Evolutionary conservation across 1,140 invertebrate species (phyloP), one percentile per base, ranked within the genome.

Genomic region (Helicorthomorpha holstii): DNA sequence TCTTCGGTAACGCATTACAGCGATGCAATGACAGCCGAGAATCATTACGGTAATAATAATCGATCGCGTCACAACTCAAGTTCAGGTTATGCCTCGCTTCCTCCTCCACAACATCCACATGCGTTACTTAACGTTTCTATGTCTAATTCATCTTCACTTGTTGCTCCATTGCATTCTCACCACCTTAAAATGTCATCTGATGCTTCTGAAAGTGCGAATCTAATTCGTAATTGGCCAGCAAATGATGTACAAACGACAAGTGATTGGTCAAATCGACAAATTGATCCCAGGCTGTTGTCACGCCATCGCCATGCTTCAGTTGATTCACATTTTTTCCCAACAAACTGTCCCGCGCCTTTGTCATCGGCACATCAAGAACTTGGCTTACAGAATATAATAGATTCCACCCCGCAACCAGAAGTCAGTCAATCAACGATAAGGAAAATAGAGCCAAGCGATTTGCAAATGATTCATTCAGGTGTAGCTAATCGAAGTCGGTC

Each of bases 401-500:
- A n/a, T 2, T 68, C 71, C 60, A 65, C 69, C 4, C 54, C 73
- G 25, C 69, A 70, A 1, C 67, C 67, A 48, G 73, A 76, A 61
- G 68, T 75, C 2, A 72, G 70, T 55, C 68, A 69, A 54, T 70
- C 77, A 51, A 71, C 75, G 58, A 66, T 70, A 44, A 70, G 69
- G 48, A 62, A 53, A 25, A 47, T 47, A 34, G 21, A 54, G 26
- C 27, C 44, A 7, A 25, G 42, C 23, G 38, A 29, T 16, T 50
- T 46, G 26, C 23, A 69, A 1, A 77, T 75, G 55, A 16, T 7
- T 16, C 7, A 16, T 34, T 7, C 29, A 7, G 7, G 16, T 7
- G 29, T 34, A 34, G 7, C 7, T 16, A 34, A 34, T 34, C 70
- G 82, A 43, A 83, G 81, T 2, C 81, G 83, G 59, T 84, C 81